Conservation (phyloP, 1,140 invertebrate genomes). For the Drepana arcuata region DNA sequence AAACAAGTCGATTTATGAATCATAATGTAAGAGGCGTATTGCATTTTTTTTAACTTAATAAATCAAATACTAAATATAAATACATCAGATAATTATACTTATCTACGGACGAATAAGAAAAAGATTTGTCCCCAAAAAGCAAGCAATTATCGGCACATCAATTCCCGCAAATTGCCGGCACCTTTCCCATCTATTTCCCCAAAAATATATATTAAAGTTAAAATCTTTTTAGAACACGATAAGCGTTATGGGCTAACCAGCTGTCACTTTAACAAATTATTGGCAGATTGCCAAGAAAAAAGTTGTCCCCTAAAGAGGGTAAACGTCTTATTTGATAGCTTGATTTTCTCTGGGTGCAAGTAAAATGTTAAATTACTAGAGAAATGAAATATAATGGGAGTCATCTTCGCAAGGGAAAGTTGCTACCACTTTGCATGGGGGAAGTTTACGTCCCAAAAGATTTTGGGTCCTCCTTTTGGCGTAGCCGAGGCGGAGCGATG, state of each 20-base stretch:
- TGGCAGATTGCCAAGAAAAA: slow-evolving; percentile 60
- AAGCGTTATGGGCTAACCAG: slow-evolving; percentile 61
- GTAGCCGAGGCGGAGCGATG: too few species aligned
- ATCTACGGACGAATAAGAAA: too few species aligned
- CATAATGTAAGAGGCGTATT: too few species aligned
- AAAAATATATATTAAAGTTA: slow-evolving; percentile 28
- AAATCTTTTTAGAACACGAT: slow-evolving; percentile 58
- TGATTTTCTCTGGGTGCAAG: slow-evolving; percentile 53
- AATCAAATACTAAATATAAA: too few species aligned
- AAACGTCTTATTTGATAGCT: slow-evolving; percentile 58
- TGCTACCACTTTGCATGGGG: slow-evolving; percentile 30
- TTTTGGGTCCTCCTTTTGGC: slow-evolving; percentile 51
- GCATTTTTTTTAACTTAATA: too few species aligned
- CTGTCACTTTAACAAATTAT: slow-evolving; percentile 68
- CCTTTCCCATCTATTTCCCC: too few species aligned
- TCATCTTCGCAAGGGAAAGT: slow-evolving; percentile 41
- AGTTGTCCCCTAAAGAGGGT: slow-evolving; percentile 58
- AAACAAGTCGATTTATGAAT: too few species aligned
- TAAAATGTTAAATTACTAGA: slow-evolving; percentile 66
- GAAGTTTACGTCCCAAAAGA: slow-evolving; percentile 55
- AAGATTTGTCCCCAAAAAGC: too few species aligned
- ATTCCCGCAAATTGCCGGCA: too few species aligned
- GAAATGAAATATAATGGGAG: slow-evolving; percentile 69
- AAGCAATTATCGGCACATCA: too few species aligned
- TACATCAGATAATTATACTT: too few species aligned